Evolutionary conservation across 2,797 vertebrate genomes (phyloP), one percentile per base, ranked within the genome.

Genomic region (Tachyglossus aculeatus): DNA sequence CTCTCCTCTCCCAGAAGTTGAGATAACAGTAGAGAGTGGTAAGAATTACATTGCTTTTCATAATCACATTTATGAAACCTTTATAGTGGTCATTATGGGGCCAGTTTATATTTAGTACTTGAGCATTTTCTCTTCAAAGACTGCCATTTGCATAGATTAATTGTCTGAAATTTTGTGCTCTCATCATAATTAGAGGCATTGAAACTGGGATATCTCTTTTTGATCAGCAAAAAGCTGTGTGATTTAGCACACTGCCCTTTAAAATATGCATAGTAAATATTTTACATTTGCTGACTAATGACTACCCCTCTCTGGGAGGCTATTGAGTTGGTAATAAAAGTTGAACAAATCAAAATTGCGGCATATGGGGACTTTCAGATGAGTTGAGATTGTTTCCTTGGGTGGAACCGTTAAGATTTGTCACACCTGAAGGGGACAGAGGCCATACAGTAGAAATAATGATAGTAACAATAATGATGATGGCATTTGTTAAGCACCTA

Each of bases 261-360:
- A 70, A 77, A 72, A 73, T 81, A 60, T 63, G 75, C 70, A 65
- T 48, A 45, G 71, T 81, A 81, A 81, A 81, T 77, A 79, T 71
- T 72, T 74, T 62, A 83, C 78, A 68, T 81, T 53, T 79, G 73
- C 85, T 79, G 77, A 85, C 25, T 21, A 74, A 74, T 56, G 77
- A 33, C 72, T 76, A 21, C 34, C 27, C 40, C 50, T 60, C 15
- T 31, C 0, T 18, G 25, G 43, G 43, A 64, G 64, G 53, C 67
- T 62, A 64, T 54, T 12, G 24, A 62, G 36, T 58, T 47, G 52
- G 72, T 61, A 29, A 47, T 47, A 47, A 31, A 48, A 18, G 16
- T 48, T 31, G 45, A 48, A 11, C 9, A 24, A 29, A 48, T 48
- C 25, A 48, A 48, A 11, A 31, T 29, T 67, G 25, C 34, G 7